Evolutionary conservation across 2,888 invertebrate genomes (phyloP), one percentile per base, ranked within the genome.

Genomic region (Tetramorium bicarinatum): DNA sequence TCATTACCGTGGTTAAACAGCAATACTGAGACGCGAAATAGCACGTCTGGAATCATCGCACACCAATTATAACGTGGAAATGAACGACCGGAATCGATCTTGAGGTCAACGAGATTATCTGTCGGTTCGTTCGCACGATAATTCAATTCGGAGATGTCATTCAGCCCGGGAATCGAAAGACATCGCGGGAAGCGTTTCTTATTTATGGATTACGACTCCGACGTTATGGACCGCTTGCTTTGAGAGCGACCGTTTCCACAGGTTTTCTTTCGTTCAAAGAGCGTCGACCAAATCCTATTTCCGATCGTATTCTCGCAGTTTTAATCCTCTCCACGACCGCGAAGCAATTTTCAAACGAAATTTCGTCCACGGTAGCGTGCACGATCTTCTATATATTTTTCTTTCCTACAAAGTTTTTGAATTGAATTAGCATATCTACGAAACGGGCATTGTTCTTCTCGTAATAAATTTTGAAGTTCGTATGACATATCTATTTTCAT

Each of bases 71-170:
- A 47, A 79, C 2, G 21, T 59, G 34, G 7, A 72, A 56, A 71
- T 71, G 34, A 44, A 29, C 44, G 71, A 41, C 38, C 25, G 13
- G 15, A 13, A 6, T 71, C 9, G 71, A 4, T 82, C 61, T 74
- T 56, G 34, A 47, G 64, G 49, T 82, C 82, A 56, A 77, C 44
- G 54, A 80, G 64, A 81, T 82, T 80, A 80, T 66, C 77, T 13
- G 54, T 56, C 79, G 80, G 41, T 82, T 79, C 44, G 41, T 56
- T 38, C 66, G 44, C 15, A 15, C 25, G 82, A 54, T 79, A 82
- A 77, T 44, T 82, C 64, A 79, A 80, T 79, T 64, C 34, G 47
- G 25, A 18, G 54, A 29, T 21, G 21, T 52, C 75, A 74, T 47
- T 61, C 47, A 61, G 3, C 8, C 15, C 18, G 21, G 15, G 44